Percentiles rank a stretch among this genome's conserved stretches.
phyloP scores from a whole-genome alignment of 2,797 vertebrate species.

The Tamandua tetradactyla region DNA sequence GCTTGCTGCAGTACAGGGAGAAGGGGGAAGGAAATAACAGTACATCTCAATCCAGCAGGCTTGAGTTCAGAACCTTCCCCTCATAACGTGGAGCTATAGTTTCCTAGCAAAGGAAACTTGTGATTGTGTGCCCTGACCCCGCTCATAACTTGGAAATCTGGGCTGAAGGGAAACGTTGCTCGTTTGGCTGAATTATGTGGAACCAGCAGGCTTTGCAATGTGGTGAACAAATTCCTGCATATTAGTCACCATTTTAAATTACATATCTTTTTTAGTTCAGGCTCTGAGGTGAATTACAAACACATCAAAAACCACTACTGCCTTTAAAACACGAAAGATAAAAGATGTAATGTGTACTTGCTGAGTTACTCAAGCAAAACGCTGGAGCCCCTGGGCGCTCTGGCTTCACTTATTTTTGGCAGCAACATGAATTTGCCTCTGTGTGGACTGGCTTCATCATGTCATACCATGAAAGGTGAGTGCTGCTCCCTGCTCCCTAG shows the following conservation, averaged over 20 bases:
- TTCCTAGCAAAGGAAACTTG: not conserved
- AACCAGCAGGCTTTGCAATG: not conserved
- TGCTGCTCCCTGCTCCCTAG: not conserved
- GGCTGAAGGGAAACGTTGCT: not conserved
- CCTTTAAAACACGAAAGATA: not conserved
- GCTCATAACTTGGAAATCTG: not conserved
- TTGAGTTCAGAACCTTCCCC: not conserved
- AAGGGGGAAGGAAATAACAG: not conserved
- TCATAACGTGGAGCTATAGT: not conserved
- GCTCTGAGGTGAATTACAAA: not conserved
- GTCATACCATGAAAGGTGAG: not conserved
- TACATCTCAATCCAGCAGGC: not conserved
- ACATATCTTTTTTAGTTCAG: not conserved
- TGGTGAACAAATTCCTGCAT: not conserved
- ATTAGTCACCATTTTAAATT: not conserved
- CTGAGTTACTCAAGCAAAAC: not conserved
- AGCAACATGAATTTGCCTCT: not conserved
- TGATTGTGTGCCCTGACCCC: not conserved
- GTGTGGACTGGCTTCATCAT: rapidly evolving
- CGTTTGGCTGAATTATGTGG: not conserved
- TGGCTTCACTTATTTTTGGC: not conserved
- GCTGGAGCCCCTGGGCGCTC: rapidly evolving
- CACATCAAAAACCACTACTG: not conserved
- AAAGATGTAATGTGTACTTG: not conserved
- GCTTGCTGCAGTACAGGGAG: not conserved